A percentile compares a stretch with the other conserved stretches of the same genome.
These are phyloP conservation scores for Hyaena hyaena DNA, from an alignment of 2,113 vertebrate genomes.

Conservation along the genomic window DNA sequence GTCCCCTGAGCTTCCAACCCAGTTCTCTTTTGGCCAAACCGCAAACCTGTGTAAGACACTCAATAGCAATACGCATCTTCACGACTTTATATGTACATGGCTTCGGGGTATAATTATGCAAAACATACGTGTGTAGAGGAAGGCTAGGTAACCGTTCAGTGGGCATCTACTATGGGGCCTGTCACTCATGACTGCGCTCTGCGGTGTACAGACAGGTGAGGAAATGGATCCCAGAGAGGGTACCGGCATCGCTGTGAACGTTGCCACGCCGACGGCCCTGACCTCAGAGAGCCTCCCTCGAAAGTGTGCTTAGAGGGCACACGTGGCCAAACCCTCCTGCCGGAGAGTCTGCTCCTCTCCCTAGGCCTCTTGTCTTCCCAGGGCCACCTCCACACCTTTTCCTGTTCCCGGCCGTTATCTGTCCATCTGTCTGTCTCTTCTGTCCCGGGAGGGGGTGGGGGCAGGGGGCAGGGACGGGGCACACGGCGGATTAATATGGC, in stretches of 20 bases:
- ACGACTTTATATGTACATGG: rapidly evolving
- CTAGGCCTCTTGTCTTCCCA: rapidly evolving
- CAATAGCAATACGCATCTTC: rapidly evolving
- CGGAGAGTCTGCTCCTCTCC: background rate
- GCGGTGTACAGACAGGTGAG: rapidly evolving
- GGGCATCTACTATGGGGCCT: background rate
- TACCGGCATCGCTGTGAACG: rapidly evolving
- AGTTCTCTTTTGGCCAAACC: background rate
- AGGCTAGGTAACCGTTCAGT: background rate
- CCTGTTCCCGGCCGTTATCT: background rate
- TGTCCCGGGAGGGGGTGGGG: background rate
- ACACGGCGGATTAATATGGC: slow-evolving; percentile 78
- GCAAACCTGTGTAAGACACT: background rate
- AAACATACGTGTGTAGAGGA: background rate
- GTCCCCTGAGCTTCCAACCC: background rate
- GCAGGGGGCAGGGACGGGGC: slow-evolving; percentile 57
- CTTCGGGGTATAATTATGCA: background rate
- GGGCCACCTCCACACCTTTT: background rate
- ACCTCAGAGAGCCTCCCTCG: background rate
- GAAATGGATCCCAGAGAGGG: background rate
- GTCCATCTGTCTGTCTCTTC: slow-evolving; percentile 64
- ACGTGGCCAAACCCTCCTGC: rapidly evolving
- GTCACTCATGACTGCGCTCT: rapidly evolving
- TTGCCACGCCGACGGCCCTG: rapidly evolving
- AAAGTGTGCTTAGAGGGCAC: rapidly evolving